Base-by-base conservation (phyloP, 2,797 vertebrate genomes). In the Urosaurus nigricauda region DNA sequence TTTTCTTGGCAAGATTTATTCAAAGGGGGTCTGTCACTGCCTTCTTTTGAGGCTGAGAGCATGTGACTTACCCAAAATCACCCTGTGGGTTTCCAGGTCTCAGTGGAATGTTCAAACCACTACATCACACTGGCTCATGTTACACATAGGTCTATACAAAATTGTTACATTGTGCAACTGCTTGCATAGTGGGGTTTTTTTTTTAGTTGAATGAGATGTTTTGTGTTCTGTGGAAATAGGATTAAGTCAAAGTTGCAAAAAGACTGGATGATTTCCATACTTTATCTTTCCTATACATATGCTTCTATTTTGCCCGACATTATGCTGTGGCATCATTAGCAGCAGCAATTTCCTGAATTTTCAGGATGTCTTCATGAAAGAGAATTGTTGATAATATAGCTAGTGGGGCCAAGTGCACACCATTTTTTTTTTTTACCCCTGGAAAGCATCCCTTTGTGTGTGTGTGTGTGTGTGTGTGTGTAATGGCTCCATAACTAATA, bases 241-340 rank as follows among this genome's bases (percentile, higher is more conserved):
- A 92, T 43, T 82, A 88, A 87, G 29, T n/a, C 75, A 80, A 37
- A 26, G 80, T 90, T 92, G 73, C 75, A 84, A 89, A 86, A 90
- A 73, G 74, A 4, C 40, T 86, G 1, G 13, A 79, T 21, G 81
- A 53, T 2, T 79, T 13, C 24, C 74, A 40, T 26, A 37, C n/a
- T 89, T 51, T 40, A 86, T 79, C 74, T 70, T 63, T 19, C 74
- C 40, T 35, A 51, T 35, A 93, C 77, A 89, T 79, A 43, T 83
- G 83, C 47, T 75, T 87, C 8, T 84, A 79, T 37, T 58, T 70
- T 88, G 43, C n/a, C 29, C 24, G 26, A n/a, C 47, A 82, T 86
- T n/a, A 73, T 19, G 83, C 73, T 32, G 87, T 74, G 87, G 53
- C 17, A 87, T 71, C 51, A 13, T 40, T 79, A 87, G 47, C 19